Conservation (phyloP, 2,113 vertebrate species). For the Penelope pileata region DNA sequence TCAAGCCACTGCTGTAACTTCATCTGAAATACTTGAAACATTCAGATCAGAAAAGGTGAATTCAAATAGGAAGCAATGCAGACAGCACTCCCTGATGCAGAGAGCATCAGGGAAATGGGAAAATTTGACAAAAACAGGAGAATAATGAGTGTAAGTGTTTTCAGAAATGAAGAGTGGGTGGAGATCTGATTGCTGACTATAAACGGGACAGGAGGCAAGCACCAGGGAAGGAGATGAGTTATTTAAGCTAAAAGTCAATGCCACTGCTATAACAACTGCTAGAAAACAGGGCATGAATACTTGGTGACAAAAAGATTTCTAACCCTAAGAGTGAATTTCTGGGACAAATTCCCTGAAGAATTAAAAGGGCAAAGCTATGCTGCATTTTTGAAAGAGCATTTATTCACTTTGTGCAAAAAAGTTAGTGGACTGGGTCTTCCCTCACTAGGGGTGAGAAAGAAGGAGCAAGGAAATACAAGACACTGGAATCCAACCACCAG, state of each 20-base stretch:
- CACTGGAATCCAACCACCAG: not conserved
- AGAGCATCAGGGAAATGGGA: not conserved
- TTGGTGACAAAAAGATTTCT: not conserved
- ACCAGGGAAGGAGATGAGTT: not conserved
- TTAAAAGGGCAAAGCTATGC: not conserved
- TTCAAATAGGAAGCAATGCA: not conserved
- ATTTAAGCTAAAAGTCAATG: not conserved
- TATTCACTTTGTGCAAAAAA: not conserved
- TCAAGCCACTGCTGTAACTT: not conserved
- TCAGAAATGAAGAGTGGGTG: not conserved
- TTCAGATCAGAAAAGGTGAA: not conserved
- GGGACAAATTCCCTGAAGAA: not conserved
- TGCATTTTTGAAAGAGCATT: not conserved
- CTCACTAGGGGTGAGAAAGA: not conserved
- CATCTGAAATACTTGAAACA: not conserved
- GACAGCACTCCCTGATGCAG: not conserved
- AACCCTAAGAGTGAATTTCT: not conserved
- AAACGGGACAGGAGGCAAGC: not conserved
- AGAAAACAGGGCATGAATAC: not conserved
- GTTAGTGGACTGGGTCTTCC: not conserved
- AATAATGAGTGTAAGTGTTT: not conserved
- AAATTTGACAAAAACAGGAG: not conserved
- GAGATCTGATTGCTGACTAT: not conserved
- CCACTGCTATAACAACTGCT: not conserved
- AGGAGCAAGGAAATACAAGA: not conserved